phyloP scores from a whole-genome alignment of 2,888 invertebrate genomes.

The Spisula solida region DNA sequence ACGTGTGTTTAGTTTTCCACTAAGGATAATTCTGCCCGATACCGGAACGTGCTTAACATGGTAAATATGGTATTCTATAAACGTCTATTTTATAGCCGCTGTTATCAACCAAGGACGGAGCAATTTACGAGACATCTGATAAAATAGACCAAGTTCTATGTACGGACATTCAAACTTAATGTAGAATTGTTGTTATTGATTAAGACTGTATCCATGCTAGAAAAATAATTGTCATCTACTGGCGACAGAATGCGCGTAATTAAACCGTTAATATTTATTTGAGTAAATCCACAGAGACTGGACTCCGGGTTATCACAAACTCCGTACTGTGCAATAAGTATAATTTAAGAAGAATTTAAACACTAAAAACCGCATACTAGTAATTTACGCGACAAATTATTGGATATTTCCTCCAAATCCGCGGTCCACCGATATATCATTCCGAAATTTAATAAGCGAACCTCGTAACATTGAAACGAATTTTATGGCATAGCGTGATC shows the following conservation, averaged over 20 bases:
- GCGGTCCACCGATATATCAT: background rate
- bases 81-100: background rate
- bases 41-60: background rate
- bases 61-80: background rate
- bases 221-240: background rate
- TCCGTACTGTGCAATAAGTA: background rate
- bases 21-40: too few relatives aligned
- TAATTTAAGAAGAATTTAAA: background rate
- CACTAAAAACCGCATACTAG: background rate
- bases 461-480: background rate
- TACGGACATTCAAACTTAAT: background rate
- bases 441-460: background rate
- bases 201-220: background rate
- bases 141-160: background rate
- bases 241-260: background rate
- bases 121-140: background rate
- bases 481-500: background rate
- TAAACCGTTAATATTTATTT: background rate
- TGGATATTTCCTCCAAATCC: conserved; percentile 3
- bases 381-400: background rate
- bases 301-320: background rate
- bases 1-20: too few relatives aligned
- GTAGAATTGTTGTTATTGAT: conserved; percentile 15
- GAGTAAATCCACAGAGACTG: too few relatives aligned
- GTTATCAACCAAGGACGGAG: background rate